A percentile compares a stretch with the other conserved stretches of the same genome.
These are phyloP conservation scores for Torymus auratus DNA, from an alignment of 2,888 invertebrate species.

Conservation along the genomic window DNA sequence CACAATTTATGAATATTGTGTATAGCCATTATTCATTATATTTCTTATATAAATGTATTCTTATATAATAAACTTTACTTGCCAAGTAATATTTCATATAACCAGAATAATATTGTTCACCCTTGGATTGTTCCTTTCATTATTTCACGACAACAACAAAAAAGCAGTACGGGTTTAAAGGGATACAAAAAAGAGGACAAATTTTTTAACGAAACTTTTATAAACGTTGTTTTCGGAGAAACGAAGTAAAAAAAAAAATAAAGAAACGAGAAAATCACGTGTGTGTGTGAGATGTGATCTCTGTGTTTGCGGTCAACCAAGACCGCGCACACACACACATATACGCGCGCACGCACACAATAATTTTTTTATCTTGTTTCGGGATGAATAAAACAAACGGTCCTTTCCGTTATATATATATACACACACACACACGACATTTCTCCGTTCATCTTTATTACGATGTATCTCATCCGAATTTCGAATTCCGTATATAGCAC, in stretches of 20 bases:
- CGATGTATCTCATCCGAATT: conserved; percentile 35
- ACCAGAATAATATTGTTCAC: conserved; percentile 43
- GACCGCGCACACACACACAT: no score
- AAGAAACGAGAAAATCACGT: conserved; percentile 3
- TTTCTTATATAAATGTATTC: conserved; percentile 57
- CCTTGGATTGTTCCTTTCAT: conserved; percentile 39
- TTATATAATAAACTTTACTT: conserved; percentile 57
- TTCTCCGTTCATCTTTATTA: conserved; percentile 37
- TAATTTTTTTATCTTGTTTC: conserved; percentile 23
- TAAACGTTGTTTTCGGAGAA: conserved; percentile 44
- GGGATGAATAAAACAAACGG: not conserved
- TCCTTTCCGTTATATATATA: conserved; percentile 37
- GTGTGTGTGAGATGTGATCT: no score
- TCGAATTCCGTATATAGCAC: conserved; percentile 23
- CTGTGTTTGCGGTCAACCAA: not conserved
- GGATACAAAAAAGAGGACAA: conserved; percentile 9
- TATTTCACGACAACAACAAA: conserved; percentile 34
- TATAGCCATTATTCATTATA: conserved; percentile 52
- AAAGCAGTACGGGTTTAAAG: not conserved
- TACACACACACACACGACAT: no score
- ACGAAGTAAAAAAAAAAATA: conserved; percentile 10
- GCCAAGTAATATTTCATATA: conserved; percentile 55
- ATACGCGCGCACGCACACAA: no score
- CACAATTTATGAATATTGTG: conserved; percentile 52
- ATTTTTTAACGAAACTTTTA: conserved; percentile 56